phyloP scores from a whole-genome alignment of 2,797 vertebrate species.

The Acanthopagrus latus region DNA sequence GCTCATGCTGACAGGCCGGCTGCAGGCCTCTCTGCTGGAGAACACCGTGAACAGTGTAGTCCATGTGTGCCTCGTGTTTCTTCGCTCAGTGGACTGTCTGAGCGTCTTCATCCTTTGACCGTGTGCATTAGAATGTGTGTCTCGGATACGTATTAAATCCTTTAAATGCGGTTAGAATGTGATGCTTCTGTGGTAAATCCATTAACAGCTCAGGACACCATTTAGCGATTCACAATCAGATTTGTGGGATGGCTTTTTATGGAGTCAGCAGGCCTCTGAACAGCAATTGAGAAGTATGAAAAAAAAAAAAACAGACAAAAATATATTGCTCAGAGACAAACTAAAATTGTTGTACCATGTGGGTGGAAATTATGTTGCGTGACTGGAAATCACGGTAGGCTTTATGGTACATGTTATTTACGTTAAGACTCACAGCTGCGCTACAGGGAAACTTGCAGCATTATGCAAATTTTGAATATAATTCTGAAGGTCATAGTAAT shows the following conservation, averaged over 20 bases:
- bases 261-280: not conserved
- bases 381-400: slow-evolving; percentile 21
- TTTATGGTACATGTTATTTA: slow-evolving; percentile 32
- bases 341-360: not conserved
- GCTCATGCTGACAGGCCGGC: slow-evolving; percentile 63
- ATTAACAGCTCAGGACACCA: slow-evolving; percentile 33
- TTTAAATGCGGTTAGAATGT: slow-evolving; percentile 35
- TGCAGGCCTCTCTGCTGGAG: slow-evolving; percentile 53
- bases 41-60: slow-evolving; percentile 27
- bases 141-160: slow-evolving; percentile 33
- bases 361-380: slow-evolving; percentile 7
- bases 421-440: slow-evolving; percentile 15
- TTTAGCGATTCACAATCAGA: slow-evolving; percentile 25
- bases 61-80: slow-evolving; percentile 41
- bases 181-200: slow-evolving; percentile 34
- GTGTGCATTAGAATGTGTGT: slow-evolving; percentile 31
- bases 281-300: slow-evolving; percentile 3
- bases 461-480: slow-evolving; percentile 34
- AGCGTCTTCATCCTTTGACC: slow-evolving; percentile 37
- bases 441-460: slow-evolving; percentile 5
- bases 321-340: not conserved
- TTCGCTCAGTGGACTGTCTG: slow-evolving; percentile 28
- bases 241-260: slow-evolving; percentile 27
- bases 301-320: not conserved
- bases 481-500: slow-evolving; percentile 39